Base-by-base conservation (phyloP, 1,140 invertebrate species). In the Venturia canescens region DNA sequence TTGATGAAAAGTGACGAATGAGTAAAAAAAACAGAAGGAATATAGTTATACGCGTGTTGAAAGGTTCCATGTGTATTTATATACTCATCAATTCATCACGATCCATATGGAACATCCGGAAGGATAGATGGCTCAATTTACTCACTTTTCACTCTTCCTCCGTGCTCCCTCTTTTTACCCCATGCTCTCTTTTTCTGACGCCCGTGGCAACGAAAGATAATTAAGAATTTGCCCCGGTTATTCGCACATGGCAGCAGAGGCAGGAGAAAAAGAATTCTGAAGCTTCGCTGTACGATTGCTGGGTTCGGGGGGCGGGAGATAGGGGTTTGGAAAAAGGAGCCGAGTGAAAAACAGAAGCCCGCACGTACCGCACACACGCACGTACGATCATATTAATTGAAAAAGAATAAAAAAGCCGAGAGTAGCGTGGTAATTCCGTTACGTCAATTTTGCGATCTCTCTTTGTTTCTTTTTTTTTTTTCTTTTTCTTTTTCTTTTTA, bases 191-290 rank as follows among this genome's bases (percentile, higher is more conserved):
- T 26, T 26, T 23, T 48, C 48, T 57, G 21, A 18, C 60, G 71
- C 44, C 71, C 23, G 71, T 74, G 71, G 71, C 71, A 74, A 50
- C 71, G 71, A 57, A 57, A 74, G 71, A 74, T 74, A 74, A 74
- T 74, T 74, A 74, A 74, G 71, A 74, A 74, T 74, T 74, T 74
- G 21, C 48, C 71, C 71, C 71, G 71, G 71, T 57, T 74, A 74
- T 74, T 74, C 48, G 71, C 71, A 74, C 71, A 74, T 74, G 48
- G 48, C 27, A 38, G 67, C 1, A 15, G 44, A 48, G 44, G 60
- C 1, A 63, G 21, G 60, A 63, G 60, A 63, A 63, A 74, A 74
- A 72, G 70, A 74, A 74, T 74, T 74, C 44, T 57, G 71, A 74
- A 57, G 71, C 71, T 48, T 74, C 48, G 48, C 29, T 48, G 71